These are phyloP conservation scores for Nylanderia fulva DNA, from an alignment of 1,140 invertebrate genomes.

Conservation along the genomic window DNA sequence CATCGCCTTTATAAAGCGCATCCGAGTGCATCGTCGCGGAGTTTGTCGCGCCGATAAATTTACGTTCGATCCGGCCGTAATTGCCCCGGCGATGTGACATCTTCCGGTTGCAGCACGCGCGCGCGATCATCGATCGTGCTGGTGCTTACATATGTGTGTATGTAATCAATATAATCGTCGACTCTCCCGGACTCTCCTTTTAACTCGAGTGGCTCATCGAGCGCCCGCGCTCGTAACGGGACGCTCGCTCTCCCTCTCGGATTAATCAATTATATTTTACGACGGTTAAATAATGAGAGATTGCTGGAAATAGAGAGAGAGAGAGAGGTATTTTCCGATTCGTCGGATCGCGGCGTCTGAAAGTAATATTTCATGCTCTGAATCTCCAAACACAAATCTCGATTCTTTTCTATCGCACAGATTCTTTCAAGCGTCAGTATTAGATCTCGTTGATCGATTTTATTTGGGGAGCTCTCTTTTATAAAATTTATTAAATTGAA, in stretches of 20 bases:
- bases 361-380: not conserved
- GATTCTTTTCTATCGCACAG: not conserved
- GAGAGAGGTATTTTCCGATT: not conserved
- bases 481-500: too few relatives aligned
- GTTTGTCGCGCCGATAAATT: slow-evolving; percentile 48
- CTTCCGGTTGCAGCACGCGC: slow-evolving; percentile 57
- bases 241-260: not conserved
- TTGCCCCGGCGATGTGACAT: slow-evolving; percentile 53
- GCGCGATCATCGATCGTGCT: slow-evolving; percentile 30
- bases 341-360: not conserved
- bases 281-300: slow-evolving; percentile 13
- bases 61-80: slow-evolving; percentile 44
- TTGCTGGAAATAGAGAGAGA: slow-evolving; percentile 6
- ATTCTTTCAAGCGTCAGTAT: not conserved
- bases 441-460: not conserved
- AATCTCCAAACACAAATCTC: not conserved
- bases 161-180: too few relatives aligned
- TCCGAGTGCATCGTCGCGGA: slow-evolving; percentile 27
- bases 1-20: slow-evolving; percentile 36
- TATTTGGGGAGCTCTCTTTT: not conserved
- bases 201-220: slow-evolving; percentile 18
- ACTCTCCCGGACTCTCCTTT: slow-evolving; percentile 29
- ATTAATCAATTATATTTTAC: slow-evolving; percentile 24
- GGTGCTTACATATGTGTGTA: not conserved
- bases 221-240: slow-evolving; percentile 7